Evolutionary conservation across 2,113 vertebrate species (phyloP).

Genomic region (Heliornis fulica): DNA sequence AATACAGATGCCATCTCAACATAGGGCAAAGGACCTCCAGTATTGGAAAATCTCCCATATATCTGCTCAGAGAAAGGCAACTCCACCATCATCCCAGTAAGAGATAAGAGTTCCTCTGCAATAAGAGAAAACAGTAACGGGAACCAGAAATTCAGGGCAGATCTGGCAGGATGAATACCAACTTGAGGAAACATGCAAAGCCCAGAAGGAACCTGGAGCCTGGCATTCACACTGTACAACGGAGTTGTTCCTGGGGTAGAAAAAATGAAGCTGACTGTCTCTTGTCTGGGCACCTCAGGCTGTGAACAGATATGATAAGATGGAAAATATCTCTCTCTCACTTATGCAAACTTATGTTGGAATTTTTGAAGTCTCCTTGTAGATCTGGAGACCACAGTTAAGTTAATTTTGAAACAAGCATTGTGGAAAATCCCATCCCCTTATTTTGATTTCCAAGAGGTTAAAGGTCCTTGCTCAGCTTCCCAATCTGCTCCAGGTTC

Average conservation of each 20-base stretch:
- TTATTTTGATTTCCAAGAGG: not conserved
- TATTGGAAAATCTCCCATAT: not conserved
- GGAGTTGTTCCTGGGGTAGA: not conserved
- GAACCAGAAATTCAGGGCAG: constrained; percentile 12
- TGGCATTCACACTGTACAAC: not conserved
- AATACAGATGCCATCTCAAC: not conserved
- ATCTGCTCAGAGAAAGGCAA: not conserved
- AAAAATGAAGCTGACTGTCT: not conserved
- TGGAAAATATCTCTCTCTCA: not conserved
- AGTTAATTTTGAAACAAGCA: not conserved
- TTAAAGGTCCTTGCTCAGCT: not conserved
- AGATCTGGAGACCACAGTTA: not conserved
- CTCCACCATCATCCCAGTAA: not conserved
- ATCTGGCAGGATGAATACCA: constrained; percentile 6
- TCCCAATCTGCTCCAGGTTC: not conserved
- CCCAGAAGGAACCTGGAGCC: not conserved
- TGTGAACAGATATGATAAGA: not conserved
- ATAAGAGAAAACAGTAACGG: not conserved
- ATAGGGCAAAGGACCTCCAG: not conserved
- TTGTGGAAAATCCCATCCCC: not conserved
- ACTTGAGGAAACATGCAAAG: not conserved
- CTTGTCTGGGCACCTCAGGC: not conserved
- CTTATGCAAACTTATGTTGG: not conserved
- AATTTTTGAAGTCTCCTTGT: not conserved
- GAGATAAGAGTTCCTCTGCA: not conserved